These are phyloP conservation scores for Rhagonycha fulva DNA, from an alignment of 2,888 invertebrate species.

Conservation along the genomic window DNA sequence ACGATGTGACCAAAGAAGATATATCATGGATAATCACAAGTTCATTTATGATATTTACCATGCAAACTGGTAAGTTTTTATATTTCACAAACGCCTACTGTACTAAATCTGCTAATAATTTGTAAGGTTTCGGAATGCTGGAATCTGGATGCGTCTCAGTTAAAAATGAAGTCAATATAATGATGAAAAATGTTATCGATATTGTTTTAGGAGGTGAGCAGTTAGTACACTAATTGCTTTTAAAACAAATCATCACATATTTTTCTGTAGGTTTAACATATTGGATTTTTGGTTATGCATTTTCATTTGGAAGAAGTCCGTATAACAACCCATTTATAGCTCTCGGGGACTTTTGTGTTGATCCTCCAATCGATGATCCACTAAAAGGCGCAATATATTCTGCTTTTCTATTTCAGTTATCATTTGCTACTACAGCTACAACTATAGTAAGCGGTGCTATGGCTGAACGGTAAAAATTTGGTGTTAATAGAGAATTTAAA, in stretches of 20 bases:
- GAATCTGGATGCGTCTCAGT: constrained; percentile 92
- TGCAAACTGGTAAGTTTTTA: constrained; percentile 78
- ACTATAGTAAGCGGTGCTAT: constrained; percentile 94
- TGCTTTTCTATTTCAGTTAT: constrained; percentile 87
- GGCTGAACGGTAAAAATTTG: constrained; percentile 76
- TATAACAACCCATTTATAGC: constrained; percentile 81
- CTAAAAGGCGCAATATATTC: constrained; percentile 86
- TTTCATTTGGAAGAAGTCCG: constrained; percentile 81
- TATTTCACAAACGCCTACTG: background rate
- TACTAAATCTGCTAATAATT: constrained; percentile 26
- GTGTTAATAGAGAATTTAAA: background rate
- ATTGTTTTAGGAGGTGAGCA: constrained; percentile 81
- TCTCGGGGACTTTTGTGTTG: constrained; percentile 81
- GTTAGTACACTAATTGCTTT: background rate
- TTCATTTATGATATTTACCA: constrained; percentile 89
- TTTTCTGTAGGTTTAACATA: constrained; percentile 72
- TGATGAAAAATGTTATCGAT: constrained; percentile 96
- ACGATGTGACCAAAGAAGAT: constrained; percentile 74
- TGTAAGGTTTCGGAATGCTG: constrained; percentile 86
- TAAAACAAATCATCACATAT: background rate
- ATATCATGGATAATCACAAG: constrained; percentile 89
- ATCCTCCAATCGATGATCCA: constrained; percentile 73
- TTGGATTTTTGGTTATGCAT: constrained; percentile 93
- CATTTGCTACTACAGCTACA: constrained; percentile 88
- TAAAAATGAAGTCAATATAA: constrained; percentile 95